These are phyloP conservation scores for Stratiomys singularior DNA, from an alignment of 2,888 invertebrate genomes.

Conservation along the genomic window DNA sequence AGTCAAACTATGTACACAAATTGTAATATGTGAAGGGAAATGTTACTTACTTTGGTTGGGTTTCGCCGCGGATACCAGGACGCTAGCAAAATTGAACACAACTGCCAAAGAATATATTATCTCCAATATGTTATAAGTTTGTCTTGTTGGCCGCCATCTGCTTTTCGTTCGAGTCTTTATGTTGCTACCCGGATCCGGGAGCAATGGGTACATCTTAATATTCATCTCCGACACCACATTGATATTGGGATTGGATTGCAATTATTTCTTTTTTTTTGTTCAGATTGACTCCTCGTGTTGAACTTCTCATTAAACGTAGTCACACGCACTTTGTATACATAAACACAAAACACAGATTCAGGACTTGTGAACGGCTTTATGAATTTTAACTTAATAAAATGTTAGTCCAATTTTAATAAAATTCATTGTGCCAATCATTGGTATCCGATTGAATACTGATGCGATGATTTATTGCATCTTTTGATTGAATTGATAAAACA, in stretches of 20 bases:
- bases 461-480: not conserved
- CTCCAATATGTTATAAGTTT: constrained; percentile 19
- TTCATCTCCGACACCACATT: constrained; percentile 48
- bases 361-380: too few relatives aligned
- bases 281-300: not conserved
- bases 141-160: constrained; percentile 44
- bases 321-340: too few relatives aligned
- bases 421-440: not conserved
- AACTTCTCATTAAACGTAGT: too few relatives aligned
- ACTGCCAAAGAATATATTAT: constrained; percentile 26
- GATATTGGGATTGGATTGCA: constrained; percentile 33
- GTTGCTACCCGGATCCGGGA: constrained; percentile 37
- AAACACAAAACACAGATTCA: too few relatives aligned
- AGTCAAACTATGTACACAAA: too few relatives aligned
- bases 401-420: not conserved
- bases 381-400: not conserved
- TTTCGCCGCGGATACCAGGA: constrained; percentile 20
- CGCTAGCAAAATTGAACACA: not conserved
- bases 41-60: constrained; percentile 50
- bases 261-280: constrained; percentile 25
- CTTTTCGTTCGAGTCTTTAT: constrained; percentile 22
- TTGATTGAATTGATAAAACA: not conserved
- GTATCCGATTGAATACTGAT: not conserved
- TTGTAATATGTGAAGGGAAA: too few relatives aligned
- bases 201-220: constrained; percentile 47